A percentile compares a stretch with the other conserved stretches of the same genome.
These are phyloP conservation scores for Autographa gamma DNA, from an alignment of 2,888 invertebrate genomes.

Conservation along the genomic window DNA sequence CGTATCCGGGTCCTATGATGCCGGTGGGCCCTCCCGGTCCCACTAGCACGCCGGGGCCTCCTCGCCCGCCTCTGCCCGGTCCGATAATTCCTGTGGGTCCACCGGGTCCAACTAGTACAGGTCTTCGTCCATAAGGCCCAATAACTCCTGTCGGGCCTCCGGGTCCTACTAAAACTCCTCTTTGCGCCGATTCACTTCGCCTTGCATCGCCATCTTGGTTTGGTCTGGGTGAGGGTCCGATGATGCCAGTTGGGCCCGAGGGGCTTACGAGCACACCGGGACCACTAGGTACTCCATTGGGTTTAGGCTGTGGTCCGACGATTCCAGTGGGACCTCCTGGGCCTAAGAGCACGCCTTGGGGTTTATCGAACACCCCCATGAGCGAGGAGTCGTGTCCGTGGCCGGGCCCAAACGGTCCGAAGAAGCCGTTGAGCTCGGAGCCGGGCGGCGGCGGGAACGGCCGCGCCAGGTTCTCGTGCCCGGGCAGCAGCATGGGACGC, in stretches of 20 bases:
- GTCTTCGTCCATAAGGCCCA: constrained; percentile 61
- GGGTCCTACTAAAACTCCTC: constrained; percentile 82
- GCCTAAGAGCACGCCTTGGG: constrained; percentile 54
- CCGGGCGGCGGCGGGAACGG: constrained; percentile 66
- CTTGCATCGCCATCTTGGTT: constrained; percentile 41
- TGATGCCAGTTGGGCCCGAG: constrained; percentile 53
- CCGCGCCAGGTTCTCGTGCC: constrained; percentile 60
- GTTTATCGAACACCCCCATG: constrained; percentile 43
- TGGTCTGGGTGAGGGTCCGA: constrained; percentile 65
- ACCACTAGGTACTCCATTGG: constrained; percentile 27
- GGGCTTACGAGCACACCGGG: constrained; percentile 59
- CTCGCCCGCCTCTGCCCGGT: constrained; percentile 56
- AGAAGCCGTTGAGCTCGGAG: constrained; percentile 46
- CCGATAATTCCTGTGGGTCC: constrained; percentile 75
- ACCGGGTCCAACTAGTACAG: constrained; percentile 82
- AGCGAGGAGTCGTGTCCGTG: constrained; percentile 51
- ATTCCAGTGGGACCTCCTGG: constrained; percentile 64
- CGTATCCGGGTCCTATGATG: constrained; percentile 67
- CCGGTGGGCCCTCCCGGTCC: constrained; percentile 78
- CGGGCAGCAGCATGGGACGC: constrained; percentile 72
- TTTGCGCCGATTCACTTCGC: constrained; percentile 71
- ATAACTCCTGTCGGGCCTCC: constrained; percentile 73
- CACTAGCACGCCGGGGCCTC: constrained; percentile 70
- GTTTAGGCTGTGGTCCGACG: constrained; percentile 41
- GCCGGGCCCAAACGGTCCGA: constrained; percentile 59